Percentiles rank a stretch among this genome's conserved stretches.
These are phyloP conservation scores for Monopis laevigella DNA, from an alignment of 2,888 invertebrate genomes.

Conservation along the genomic window DNA sequence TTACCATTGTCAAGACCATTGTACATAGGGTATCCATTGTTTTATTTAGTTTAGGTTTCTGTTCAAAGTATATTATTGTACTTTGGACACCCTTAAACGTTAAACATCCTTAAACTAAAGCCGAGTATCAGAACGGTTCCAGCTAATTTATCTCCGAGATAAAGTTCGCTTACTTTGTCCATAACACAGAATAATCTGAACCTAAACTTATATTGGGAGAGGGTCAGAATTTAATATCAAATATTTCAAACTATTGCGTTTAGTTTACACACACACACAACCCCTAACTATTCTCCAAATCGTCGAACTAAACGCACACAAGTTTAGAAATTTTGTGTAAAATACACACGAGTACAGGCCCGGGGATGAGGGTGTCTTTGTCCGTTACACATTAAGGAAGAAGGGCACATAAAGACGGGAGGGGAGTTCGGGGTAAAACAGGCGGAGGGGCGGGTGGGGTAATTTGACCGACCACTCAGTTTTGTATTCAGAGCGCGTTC, in stretches of 20 bases:
- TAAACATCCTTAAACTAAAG: no score
- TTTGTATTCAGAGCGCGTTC: constrained; percentile 58
- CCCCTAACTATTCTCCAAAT: constrained; percentile 1
- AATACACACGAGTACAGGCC: constrained; percentile 50
- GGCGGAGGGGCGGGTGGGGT: constrained; percentile 24
- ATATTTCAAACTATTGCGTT: constrained; percentile 43
- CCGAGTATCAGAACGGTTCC: no score
- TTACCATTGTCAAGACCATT: no score
- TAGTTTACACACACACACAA: constrained; percentile 18
- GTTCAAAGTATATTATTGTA: no score
- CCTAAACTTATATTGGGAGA: constrained; percentile 48
- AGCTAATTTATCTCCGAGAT: no score
- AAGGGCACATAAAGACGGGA: constrained; percentile 52
- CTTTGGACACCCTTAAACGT: no score
- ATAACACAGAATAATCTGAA: constrained; percentile 1
- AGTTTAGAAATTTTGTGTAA: constrained; percentile 12
- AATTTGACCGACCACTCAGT: constrained; percentile 27
- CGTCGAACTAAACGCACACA: constrained; percentile 44
- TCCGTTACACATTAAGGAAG: constrained; percentile 59
- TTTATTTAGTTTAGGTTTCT: no score
- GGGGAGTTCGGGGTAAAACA: constrained; percentile 22
- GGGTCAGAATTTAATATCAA: constrained; percentile 63
- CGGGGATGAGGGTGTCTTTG: constrained; percentile 64
- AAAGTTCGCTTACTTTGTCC: constrained; percentile 1
- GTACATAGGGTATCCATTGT: no score